These are phyloP conservation scores for Ardeotis arabs DNA, from an alignment of 2,113 vertebrate genomes.

Conservation along the genomic window DNA sequence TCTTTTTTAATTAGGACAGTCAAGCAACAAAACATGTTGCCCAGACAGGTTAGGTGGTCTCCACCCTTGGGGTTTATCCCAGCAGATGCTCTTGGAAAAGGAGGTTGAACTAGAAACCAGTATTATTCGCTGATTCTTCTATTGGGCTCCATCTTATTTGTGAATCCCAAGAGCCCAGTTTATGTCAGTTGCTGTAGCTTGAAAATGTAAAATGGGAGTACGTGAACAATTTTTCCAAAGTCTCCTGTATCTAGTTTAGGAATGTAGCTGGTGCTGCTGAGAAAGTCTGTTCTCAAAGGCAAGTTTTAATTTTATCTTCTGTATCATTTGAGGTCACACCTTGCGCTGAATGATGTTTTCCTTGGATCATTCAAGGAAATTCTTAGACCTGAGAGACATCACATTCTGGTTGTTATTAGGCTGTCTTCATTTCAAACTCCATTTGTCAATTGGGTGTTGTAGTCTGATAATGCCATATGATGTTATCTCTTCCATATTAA, in stretches of 20 bases:
- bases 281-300: background rate
- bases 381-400: background rate
- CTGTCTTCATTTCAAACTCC: background rate
- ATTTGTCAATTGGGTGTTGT: background rate
- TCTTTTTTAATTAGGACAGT: background rate
- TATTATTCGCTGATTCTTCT: background rate
- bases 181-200: background rate
- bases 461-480: background rate
- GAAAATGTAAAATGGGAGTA: background rate
- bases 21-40: background rate
- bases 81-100: background rate
- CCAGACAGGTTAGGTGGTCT: background rate
- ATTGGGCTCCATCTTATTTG: background rate
- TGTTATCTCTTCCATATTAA: background rate
- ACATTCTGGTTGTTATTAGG: background rate
- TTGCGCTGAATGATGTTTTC: background rate
- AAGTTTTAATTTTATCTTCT: background rate
- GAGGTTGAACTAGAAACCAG: background rate
- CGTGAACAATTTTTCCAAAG: background rate
- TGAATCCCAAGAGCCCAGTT: accelerated
- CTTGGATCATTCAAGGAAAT: background rate
- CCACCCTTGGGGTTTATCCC: background rate
- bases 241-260: background rate
- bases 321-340: background rate
- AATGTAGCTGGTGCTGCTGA: background rate